Conservation (phyloP, 2,888 invertebrate species). For the Brachycybe producta region DNA sequence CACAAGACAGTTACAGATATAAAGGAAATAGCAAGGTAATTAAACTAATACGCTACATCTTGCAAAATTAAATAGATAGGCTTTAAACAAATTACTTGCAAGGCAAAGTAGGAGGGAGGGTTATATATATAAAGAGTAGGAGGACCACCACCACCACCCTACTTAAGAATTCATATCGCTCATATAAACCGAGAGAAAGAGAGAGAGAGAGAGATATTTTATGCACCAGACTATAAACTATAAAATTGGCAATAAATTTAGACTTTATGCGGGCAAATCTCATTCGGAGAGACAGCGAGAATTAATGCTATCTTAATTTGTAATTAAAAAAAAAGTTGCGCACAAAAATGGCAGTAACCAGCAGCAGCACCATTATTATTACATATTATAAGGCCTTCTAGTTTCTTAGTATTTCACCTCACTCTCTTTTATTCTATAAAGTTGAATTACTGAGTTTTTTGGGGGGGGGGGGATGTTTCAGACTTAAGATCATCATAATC, state of each 20-base stretch:
- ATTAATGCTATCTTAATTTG: slow-evolving; percentile 16
- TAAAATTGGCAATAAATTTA: slow-evolving; percentile 14
- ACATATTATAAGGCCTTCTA: no score
- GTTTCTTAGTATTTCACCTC: neutral
- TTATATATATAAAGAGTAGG: no score
- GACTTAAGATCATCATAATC: neutral
- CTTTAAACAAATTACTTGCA: slow-evolving; percentile 16
- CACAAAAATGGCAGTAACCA: neutral
- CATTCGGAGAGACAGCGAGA: slow-evolving; percentile 9
- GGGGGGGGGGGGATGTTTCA: neutral
- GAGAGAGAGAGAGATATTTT: slow-evolving; percentile 14
- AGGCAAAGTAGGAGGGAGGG: no score
- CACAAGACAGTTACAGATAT: slow-evolving; percentile 13
- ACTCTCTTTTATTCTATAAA: neutral
- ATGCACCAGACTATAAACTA: slow-evolving; percentile 13
- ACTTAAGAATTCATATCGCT: slow-evolving; percentile 15
- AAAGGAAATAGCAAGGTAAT: slow-evolving; percentile 16
- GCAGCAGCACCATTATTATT: neutral
- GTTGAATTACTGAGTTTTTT: no score
- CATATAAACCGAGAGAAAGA: no score
- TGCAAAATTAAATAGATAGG: slow-evolving; percentile 17
- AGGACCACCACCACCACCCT: no score
- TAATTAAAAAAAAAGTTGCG: slow-evolving; percentile 15
- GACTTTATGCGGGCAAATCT: slow-evolving; percentile 9
- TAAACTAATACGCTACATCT: slow-evolving; percentile 17